Evolutionary conservation across 2,113 vertebrate species (phyloP), one percentile per base, ranked within the genome.

Genomic region (Microtus pennsylvanicus): DNA sequence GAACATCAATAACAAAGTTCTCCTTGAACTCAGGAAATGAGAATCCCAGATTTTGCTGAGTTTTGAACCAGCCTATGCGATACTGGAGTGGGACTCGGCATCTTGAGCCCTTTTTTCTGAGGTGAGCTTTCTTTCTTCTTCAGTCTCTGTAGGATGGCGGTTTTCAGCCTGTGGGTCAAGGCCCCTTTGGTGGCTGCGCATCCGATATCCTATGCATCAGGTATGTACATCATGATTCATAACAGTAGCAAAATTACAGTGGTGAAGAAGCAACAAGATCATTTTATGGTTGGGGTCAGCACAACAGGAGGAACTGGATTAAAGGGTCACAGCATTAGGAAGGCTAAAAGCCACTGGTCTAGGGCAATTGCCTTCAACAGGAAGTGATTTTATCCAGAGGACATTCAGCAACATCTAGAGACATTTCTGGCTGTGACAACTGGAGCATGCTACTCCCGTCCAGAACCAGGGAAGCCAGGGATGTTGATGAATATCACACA

Each of bases 331-430:
- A 58, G 52, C 3, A 2, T 16, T 24, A 28, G 55, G 35, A 83
- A 61, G 80, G n/a, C 8, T 28, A 55, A 61, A n/a, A 61, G 2
- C 6, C 38, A 16, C 55, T 61, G 55, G 22, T 61, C n/a, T 38
- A 38, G 52, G 12, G 6, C 69, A 93, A 28, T 26, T 28, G 22
- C 83, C 77, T 63, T 96, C 78, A 89, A 81, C 14, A 50, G 9
- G 55, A 42, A 94, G 50, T 50, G 8, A 67, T 63, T 94, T 86
- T 69, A 75, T 10, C n/a, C 83, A n/a, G 11, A 47, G 16, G 17
- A 70, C 30, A 83, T 63, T 87, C 82, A 93, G 16, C 90, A 85
- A 38, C 30, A 75, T 45, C 83, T 87, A 50, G n/a, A 93, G 72
- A 78, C 45, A 50, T 69, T 77, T 93, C 80, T 74, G 83, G 47